A percentile compares a stretch with the other conserved stretches of the same genome.
These are phyloP conservation scores for Bombus pyrosoma DNA, from an alignment of 1,140 invertebrate species.

Conservation along the genomic window DNA sequence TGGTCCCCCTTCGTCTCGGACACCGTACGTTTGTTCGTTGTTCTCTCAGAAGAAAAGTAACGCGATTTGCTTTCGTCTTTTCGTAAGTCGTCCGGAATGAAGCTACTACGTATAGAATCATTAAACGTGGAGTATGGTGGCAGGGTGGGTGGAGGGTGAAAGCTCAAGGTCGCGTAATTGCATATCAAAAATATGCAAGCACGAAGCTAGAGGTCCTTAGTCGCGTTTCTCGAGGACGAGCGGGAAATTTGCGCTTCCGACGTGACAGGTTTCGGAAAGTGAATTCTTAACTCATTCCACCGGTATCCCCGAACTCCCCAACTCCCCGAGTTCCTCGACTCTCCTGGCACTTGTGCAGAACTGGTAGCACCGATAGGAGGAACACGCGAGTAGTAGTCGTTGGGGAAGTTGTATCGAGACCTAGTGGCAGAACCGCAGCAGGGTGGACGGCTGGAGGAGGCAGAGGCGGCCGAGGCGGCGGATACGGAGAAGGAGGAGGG, in stretches of 20 bases:
- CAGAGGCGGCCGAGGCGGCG: conserved; percentile 16
- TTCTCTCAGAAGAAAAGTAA: not conserved
- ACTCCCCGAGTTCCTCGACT: conserved; percentile 29
- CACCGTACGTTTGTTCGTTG: not conserved
- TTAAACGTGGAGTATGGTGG: not conserved
- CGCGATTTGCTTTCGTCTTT: not conserved
- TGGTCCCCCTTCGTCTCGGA: not conserved
- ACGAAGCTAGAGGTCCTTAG: not conserved
- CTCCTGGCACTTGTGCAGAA: conserved; percentile 28
- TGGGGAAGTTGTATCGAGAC: conserved; percentile 68
- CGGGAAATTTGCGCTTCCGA: conserved; percentile 26
- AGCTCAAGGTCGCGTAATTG: not conserved
- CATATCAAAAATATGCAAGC: not conserved
- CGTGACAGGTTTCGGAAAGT: conserved; percentile 45
- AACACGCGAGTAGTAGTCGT: conserved; percentile 63
- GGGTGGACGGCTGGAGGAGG: conserved; percentile 47
- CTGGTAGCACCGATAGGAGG: conserved; percentile 53
- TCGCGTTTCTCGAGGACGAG: too few species aligned
- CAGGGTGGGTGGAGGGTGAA: not conserved
- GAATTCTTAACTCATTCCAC: conserved; percentile 57
- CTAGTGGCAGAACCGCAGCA: conserved; percentile 66
- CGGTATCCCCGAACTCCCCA: conserved; percentile 40
- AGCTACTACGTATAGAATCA: not conserved
- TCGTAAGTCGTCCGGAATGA: not conserved
- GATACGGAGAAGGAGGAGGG: conserved; percentile 1